Conservation (phyloP, 1,140 invertebrate species). For the honey bee (Apis mellifera) region Amel_HAv3.1 CM009943.2:3753501-3754000, state of each 20-base stretch:
- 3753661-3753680: slow-evolving; percentile 55
- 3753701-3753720: not conserved
- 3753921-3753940: slow-evolving; percentile 27
- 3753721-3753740: slow-evolving; percentile 7
- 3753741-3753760: not conserved
- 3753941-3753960: slow-evolving; percentile 43
- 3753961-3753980: slow-evolving; percentile 38
- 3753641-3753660: slow-evolving; percentile 45
- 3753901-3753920: slow-evolving; percentile 23
- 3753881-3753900: not conserved
- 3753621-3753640: slow-evolving; percentile 41
- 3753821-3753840: not conserved
- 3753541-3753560: slow-evolving; percentile 29
- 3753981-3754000: slow-evolving; percentile 15
- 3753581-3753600: slow-evolving; percentile 64
- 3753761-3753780: slow-evolving; percentile 23
- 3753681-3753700: not conserved
- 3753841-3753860: not conserved
- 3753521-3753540: slow-evolving; percentile 61
- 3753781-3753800: slow-evolving; percentile 22
- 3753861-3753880: not conserved
- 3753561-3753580: slow-evolving; percentile 64
- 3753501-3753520: slow-evolving; percentile 69
- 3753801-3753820: slow-evolving; percentile 19
- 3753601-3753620: slow-evolving; percentile 52